Conservation (phyloP, 2,113 vertebrate genomes). For the Nycticryphes semicollaris region DNA sequence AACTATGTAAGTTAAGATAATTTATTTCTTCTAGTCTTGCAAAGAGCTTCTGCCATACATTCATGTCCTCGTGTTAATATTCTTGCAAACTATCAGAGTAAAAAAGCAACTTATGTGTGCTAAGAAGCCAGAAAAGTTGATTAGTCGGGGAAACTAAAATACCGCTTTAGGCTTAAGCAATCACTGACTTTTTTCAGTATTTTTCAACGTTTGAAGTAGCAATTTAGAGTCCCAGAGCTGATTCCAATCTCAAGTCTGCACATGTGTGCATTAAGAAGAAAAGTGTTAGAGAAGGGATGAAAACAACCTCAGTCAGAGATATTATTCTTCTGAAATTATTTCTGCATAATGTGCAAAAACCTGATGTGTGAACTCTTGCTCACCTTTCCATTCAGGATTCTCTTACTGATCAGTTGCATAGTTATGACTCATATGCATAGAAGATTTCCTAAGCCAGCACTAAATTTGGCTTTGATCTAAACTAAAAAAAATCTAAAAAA, state of each 20-base stretch:
- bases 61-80: conserved; percentile 64
- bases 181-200: conserved; percentile 35
- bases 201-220: conserved; percentile 51
- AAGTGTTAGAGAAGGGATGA: background rate
- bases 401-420: conserved; percentile 8
- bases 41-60: conserved; percentile 52
- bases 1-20: conserved; percentile 55
- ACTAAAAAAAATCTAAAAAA: background rate
- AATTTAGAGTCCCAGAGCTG: conserved; percentile 53
- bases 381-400: conserved; percentile 6
- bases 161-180: conserved; percentile 28
- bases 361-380: conserved; percentile 24
- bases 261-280: conserved; percentile 17
- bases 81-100: conserved; percentile 21
- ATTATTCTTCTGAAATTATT: conserved; percentile 28
- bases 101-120: conserved; percentile 6
- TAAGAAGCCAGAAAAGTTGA: conserved; percentile 47
- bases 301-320: background rate
- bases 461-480: background rate
- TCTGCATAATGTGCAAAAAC: background rate
- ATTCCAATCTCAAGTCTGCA: conserved; percentile 25
- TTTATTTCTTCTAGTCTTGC: conserved; percentile 52
- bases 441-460: conserved; percentile 6
- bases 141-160: conserved; percentile 44
- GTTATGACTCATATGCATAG: background rate